These are phyloP conservation scores for Epiblema foenella DNA, from an alignment of 2,888 invertebrate genomes.

Conservation along the genomic window DNA sequence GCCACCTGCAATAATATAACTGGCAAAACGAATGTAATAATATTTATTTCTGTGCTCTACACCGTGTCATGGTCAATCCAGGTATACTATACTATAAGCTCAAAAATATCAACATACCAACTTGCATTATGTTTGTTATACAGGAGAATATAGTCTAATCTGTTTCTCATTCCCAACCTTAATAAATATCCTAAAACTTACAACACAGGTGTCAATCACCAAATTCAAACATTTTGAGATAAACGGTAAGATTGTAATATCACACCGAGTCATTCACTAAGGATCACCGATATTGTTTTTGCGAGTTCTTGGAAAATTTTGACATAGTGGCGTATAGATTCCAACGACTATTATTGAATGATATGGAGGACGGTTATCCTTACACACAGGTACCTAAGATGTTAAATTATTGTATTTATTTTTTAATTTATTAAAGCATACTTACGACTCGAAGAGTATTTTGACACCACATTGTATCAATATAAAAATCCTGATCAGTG, in stretches of 20 bases:
- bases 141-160: not conserved
- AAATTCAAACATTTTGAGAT: not conserved
- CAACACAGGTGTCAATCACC: not conserved
- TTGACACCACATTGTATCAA: not conserved
- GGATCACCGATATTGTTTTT: not conserved
- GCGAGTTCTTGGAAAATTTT: not conserved
- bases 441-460: not conserved
- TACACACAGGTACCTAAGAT: not conserved
- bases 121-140: not conserved
- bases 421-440: not conserved
- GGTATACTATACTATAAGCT: no score
- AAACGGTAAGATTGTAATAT: not conserved
- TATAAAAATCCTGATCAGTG: not conserved
- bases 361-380: constrained; percentile 10
- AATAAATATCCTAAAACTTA: not conserved
- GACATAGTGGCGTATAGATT: not conserved
- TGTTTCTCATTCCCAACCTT: not conserved
- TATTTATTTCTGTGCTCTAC: no score
- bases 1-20: no score
- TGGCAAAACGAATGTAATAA: no score
- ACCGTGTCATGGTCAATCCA: no score
- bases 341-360: not conserved
- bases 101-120: not conserved
- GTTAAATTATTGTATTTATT: not conserved
- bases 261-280: not conserved